Evolutionary conservation across 2,888 invertebrate species (phyloP), one percentile per base, ranked within the genome.

Genomic region (Chydorus sphaericus): DNA sequence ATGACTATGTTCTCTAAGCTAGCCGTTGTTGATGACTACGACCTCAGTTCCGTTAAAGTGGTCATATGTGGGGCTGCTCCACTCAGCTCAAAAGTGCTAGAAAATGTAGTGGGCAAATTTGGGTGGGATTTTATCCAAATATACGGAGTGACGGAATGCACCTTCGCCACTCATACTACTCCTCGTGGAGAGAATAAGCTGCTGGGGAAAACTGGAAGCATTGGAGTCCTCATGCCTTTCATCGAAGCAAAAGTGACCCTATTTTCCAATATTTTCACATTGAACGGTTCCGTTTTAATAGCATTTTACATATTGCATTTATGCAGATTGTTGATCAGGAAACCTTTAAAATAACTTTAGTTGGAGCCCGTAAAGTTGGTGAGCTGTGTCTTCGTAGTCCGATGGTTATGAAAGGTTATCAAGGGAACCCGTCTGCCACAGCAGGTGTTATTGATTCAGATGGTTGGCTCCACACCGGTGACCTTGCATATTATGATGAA

Each of bases 351-450:
- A 74, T 77, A 62, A 64, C 70, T 58, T 68, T n/a, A n/a, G n/a
- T 80, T n/a, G 73, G 65, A 0, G 62, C 64, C 3, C 66, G 68
- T 57, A 65, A 82, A 66, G 77, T 79, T 58, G 93, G 93, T 11
- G 93, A 93, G 69, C 66, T 92, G 1, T 88, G 85, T 70, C 80
- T 92, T 58, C 84, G 84, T 66, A 87, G 89, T 0, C 82, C 84
- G 18, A 72, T 82, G 54, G 77, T 83, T 7, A 88, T 87, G 84
- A 84, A 85, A 66, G 89, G 90, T 0, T 93, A 93, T 67, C 76
- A 48, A 65, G 81, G 82, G 3, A 81, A 88, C 66, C 64, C 65
- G 11, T 70, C 74, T 28, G 79, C 86, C 3, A 85, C 88, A 1
- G 66, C 70, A 23, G 72, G 73, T 4, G 75, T 74, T 1, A 72